phyloP scores from a whole-genome alignment of 2,113 vertebrate genomes.

The pig (Sus scrofa) region T2T-Sscrofa CM000812.6:231549001-231549500 shows the following conservation, averaged over 20 bases:
- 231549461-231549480: neutral
- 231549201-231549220: neutral
- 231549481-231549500: neutral
- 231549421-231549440: constrained; percentile 2
- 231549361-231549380: constrained; percentile 45
- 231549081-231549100: neutral
- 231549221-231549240: constrained; percentile 56
- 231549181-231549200: neutral
- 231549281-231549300: constrained; percentile 62
- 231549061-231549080: neutral
- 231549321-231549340: neutral
- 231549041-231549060: constrained; percentile 25
- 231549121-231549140: neutral
- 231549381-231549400: neutral
- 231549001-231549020: neutral
- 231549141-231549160: neutral
- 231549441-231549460: neutral
- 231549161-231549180: neutral
- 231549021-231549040: neutral
- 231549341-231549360: constrained; percentile 45
- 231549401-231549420: neutral
- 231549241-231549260: constrained; percentile 30
- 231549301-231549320: constrained; percentile 36
- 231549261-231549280: constrained; percentile 47
- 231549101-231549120: neutral